Base-by-base conservation (phyloP, 2,888 invertebrate genomes). In the Trissoscelio sp. region DNA sequence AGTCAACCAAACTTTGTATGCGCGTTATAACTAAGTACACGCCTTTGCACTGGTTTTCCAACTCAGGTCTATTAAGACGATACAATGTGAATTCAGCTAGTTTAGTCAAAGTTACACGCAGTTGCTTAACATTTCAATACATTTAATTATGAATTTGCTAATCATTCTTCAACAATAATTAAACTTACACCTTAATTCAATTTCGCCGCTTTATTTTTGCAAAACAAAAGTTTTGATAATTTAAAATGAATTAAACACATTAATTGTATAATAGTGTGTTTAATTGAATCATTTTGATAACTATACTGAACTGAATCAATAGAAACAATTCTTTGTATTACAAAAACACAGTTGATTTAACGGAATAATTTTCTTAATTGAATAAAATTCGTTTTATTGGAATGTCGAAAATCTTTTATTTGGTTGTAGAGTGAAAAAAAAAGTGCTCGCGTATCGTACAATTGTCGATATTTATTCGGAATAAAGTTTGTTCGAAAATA, bases 1-100 rank as follows among this genome's bases (percentile, higher is more conserved):
- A 75, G 67, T 67, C 31, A 51, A 48, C 39, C 37, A 75, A 58
- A 75, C 58, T 74, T 74, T 62, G 60, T 42, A 39, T 20, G 51
- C 28, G 28, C 66, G 28, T 51, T 67, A 34, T 67, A 75, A 51
- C 75, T 51, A 60, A 48, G 42, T 39, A 53, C 57, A n/a, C 12
- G 44, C 14, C 48, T 28, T 57, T 42, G 22, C 37, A 22, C 28
- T 57, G 57, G 57, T 37, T 62, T 74, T 57, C 42, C 53, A 44
- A 31, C 62, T 12, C 20, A 39, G 55, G 14, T 55, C 34, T 64
- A 73, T 73, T 53, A 73, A 62, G 44, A 12, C 42, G 14, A 44
- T 55, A 55, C 53, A 62, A 73, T 44, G 51, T 42, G 42, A 70
- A 58, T 58, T 16, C 14, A 46, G 20, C 20, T 7, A 69, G 37